Evolutionary conservation across 2,797 vertebrate genomes (phyloP).

Genomic region (Eptatretus atami): DNA sequence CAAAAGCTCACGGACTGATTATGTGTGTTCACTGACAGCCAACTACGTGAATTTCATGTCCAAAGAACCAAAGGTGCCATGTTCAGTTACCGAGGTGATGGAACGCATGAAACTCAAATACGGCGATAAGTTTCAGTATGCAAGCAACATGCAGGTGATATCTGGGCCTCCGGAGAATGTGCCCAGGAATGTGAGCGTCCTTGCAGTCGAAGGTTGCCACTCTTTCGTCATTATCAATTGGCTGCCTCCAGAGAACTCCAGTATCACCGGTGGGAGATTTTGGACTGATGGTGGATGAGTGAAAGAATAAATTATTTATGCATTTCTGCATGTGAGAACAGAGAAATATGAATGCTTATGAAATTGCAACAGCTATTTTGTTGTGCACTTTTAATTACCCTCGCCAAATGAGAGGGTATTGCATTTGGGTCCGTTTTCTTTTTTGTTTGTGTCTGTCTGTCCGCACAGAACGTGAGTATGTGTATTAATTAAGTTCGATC

Average conservation of each 20-base stretch:
- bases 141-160: conserved; percentile 11
- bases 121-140: not conserved
- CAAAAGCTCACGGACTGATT: no score
- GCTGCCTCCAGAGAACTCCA: conserved; percentile 55
- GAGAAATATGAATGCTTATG: no score
- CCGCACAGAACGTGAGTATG: no score
- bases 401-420: no score
- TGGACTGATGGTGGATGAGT: not conserved
- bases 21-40: conserved; percentile 15
- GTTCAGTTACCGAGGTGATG: conserved; percentile 68
- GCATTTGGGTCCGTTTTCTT: no score
- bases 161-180: conserved; percentile 18
- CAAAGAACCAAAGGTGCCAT: conserved; percentile 45
- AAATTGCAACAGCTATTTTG: no score
- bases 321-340: no score
- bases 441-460: no score
- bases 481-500: no score
- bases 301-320: no score
- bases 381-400: no score
- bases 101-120: conserved; percentile 20
- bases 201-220: conserved; percentile 75
- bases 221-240: conserved; percentile 77
- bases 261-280: conserved; percentile 31
- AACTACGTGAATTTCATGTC: conserved; percentile 56
- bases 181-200: conserved; percentile 53